Conservation (phyloP, 2,113 vertebrate species). For the Polypterus bichir region DNA sequence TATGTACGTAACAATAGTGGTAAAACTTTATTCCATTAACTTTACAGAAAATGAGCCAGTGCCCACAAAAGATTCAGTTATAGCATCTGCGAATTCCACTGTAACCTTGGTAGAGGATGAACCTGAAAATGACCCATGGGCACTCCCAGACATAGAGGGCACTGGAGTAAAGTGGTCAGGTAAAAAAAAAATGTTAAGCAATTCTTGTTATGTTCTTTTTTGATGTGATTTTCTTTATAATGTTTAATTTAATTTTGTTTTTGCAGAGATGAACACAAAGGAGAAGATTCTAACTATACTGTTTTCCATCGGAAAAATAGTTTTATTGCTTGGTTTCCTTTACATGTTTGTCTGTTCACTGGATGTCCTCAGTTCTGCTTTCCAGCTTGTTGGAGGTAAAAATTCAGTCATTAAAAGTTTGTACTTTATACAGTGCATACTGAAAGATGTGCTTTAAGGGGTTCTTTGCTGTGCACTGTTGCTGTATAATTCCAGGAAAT, state of each 20-base stretch:
- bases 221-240: constrained; percentile 12
- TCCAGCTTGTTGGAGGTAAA: constrained; percentile 89
- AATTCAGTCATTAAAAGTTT: constrained; percentile 9
- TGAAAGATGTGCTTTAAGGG: no score
- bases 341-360: constrained; percentile 91
- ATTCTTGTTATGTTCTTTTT: background rate
- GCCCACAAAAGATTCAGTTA: constrained; percentile 31
- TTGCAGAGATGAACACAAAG: constrained; percentile 69
- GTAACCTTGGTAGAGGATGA: constrained; percentile 52
- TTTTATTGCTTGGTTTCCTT: constrained; percentile 68
- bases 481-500: no score
- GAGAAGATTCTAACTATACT: constrained; percentile 64
- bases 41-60: constrained; percentile 24
- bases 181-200: constrained; percentile 27
- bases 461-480: no score
- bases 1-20: no score
- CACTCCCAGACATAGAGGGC: constrained; percentile 62
- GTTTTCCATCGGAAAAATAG: constrained; percentile 44
- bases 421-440: no score
- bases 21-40: constrained; percentile 4
- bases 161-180: constrained; percentile 83
- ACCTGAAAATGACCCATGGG: constrained; percentile 60
- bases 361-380: constrained; percentile 85
- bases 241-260: constrained; percentile 19
- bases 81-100: constrained; percentile 59